phyloP scores from a whole-genome alignment of 2,113 vertebrate genomes.

The Hiodon tergisus region DNA sequence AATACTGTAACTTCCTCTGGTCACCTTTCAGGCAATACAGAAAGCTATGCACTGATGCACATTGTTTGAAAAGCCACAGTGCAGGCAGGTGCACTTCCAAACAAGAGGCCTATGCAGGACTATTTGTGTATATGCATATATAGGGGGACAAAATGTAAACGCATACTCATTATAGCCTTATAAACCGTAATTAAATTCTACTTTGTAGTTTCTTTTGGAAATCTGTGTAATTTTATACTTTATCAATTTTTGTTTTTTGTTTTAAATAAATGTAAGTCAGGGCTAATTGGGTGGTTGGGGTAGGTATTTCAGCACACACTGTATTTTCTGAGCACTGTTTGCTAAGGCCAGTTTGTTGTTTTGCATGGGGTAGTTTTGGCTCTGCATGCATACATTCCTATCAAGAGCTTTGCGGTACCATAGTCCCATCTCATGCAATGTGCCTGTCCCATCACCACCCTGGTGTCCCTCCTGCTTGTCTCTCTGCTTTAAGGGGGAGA shows the following conservation, averaged over 20 bases:
- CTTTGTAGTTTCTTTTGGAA: constrained; percentile 9
- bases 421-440: neutral
- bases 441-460: too few relatives aligned
- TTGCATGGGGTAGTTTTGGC: neutral
- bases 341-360: neutral
- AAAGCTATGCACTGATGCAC: neutral
- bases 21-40: neutral
- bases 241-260: constrained; percentile 10
- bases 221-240: constrained; percentile 20
- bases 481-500: too few relatives aligned
- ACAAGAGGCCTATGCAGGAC: neutral
- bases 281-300: constrained; percentile 5
- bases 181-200: constrained; percentile 21
- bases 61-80: neutral
- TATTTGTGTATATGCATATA: neutral
- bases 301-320: constrained; percentile 6
- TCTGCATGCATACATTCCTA: neutral
- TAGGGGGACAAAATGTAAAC: neutral
- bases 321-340: constrained; percentile 16
- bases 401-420: too few relatives aligned
- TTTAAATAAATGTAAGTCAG: constrained; percentile 12
- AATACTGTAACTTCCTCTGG: neutral
- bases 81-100: neutral
- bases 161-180: constrained; percentile 22
- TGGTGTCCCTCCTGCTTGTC: too few relatives aligned